Evolutionary conservation across 2,113 vertebrate species (phyloP).

Genomic region (Corythornis madagascariensis): DNA sequence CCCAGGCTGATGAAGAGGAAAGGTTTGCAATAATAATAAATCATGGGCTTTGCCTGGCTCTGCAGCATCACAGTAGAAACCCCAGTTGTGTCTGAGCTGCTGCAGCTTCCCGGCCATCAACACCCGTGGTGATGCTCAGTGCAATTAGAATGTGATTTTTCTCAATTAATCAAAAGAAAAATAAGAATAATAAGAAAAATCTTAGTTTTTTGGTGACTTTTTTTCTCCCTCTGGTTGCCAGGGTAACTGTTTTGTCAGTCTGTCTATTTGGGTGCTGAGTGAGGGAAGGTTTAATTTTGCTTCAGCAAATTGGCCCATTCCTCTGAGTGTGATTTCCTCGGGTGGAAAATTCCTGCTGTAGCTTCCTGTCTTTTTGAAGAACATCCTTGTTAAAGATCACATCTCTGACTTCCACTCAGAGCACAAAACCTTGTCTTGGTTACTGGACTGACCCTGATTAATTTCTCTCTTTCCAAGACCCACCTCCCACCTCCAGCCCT

Average conservation of each 20-base stretch:
- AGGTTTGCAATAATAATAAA: background rate
- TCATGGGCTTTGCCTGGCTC: background rate
- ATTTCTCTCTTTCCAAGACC: background rate
- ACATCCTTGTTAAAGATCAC: background rate
- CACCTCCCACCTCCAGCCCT: background rate
- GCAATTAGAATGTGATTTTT: background rate
- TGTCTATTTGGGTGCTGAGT: background rate
- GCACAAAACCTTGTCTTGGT: background rate
- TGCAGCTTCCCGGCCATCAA: accelerated
- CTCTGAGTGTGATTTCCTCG: background rate
- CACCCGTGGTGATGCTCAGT: accelerated
- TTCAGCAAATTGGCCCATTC: background rate
- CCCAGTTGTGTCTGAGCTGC: accelerated
- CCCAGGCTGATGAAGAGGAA: background rate
- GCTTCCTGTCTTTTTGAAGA: background rate
- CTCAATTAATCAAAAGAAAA: accelerated
- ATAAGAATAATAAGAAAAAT: background rate
- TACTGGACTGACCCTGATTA: background rate
- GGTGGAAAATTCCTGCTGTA: background rate
- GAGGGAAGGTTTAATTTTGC: slow-evolving; percentile 9
- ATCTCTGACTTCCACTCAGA: background rate
- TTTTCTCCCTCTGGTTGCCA: background rate
- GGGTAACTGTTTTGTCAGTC: background rate
- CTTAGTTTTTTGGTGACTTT: background rate
- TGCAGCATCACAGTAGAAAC: background rate